phyloP scores from a whole-genome alignment of 2,888 invertebrate species.

The Caenorhabditis plicata region DNA sequence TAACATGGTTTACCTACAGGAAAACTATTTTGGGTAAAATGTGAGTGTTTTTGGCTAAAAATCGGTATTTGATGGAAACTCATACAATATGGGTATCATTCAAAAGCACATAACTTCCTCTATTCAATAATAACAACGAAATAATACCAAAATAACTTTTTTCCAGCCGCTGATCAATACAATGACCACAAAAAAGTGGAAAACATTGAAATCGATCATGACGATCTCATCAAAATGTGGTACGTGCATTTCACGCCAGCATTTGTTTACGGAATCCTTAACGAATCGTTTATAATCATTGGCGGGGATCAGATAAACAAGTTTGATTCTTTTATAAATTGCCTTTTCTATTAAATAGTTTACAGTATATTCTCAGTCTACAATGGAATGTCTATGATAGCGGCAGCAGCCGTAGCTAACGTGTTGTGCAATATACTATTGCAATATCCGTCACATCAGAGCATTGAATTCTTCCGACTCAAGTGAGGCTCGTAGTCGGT shows the following conservation, averaged over 20 bases:
- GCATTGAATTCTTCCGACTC: slow-evolving; percentile 9
- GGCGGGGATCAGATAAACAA: slow-evolving; percentile 27
- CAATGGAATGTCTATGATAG: slow-evolving; percentile 36
- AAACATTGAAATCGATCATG: slow-evolving; percentile 18
- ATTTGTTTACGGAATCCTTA: slow-evolving; percentile 24
- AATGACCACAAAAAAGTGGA: slow-evolving; percentile 30
- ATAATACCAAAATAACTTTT: not conserved
- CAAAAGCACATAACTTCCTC: too few species aligned
- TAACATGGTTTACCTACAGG: too few species aligned
- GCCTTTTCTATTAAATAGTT: not conserved
- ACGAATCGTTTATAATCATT: slow-evolving; percentile 24
- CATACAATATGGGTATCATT: too few species aligned
- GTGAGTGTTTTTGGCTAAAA: too few species aligned
- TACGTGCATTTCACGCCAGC: slow-evolving; percentile 26
- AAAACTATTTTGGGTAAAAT: too few species aligned
- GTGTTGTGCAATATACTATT: slow-evolving; percentile 22
- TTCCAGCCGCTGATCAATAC: slow-evolving; percentile 31
- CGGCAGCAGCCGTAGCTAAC: slow-evolving; percentile 29
- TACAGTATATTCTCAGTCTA: slow-evolving; percentile 28
- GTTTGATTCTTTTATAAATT: not conserved
- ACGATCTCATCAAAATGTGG: slow-evolving; percentile 23
- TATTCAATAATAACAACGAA: not conserved
- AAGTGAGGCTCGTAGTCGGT: slow-evolving; percentile 6
- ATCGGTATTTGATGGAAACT: too few species aligned
- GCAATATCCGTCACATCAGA: slow-evolving; percentile 19